Base-by-base conservation (phyloP, 35 echinoderm and acorn worm genomes). In the Acanthaster planci region DNA sequence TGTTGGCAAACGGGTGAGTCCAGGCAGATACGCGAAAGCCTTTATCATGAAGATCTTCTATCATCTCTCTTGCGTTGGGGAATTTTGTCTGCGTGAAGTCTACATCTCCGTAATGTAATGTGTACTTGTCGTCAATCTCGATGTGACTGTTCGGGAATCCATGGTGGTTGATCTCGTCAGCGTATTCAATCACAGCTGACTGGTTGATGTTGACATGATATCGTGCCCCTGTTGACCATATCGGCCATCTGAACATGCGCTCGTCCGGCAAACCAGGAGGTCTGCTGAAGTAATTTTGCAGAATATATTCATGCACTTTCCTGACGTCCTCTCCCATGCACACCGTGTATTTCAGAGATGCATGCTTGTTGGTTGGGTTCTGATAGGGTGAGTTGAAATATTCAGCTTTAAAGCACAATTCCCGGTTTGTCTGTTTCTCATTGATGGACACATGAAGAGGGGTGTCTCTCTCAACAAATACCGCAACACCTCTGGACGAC, bases 401-500 rank as follows among this genome's bases (percentile, higher is more conserved):
- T 51, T 97, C 78, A 1, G 79, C 60, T 64, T 82, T 92, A 52
- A 97, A 52, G 56, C 94, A 97, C 15, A 97, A 9, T 57, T 83
- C 64, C 12, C 35, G 60, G 37, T 88, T 78, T 7, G 85, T 84
- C 51, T 83, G 68, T 21, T 92, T 81, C 9, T 88, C 80, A 54
- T 97, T 97, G 15, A 90, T 56, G 34, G 90, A 78, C 1, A 97
- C 79, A 52, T 92, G 86, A 2, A 97, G 86, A 16, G 94, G 94
- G 12, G 86, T 51, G 39, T 91, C 89, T 18, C 89, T 78, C 80
- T 97, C 82, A 37, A 97, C 86, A 1, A 81, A 5, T 55, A 97
- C 39, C 5, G 90, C 82, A 14, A 92, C 51, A 42, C 94, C 94
- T 27, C 16, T 31, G 32, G 90, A 92, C 52, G 82, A 89, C 60